phyloP scores from a whole-genome alignment of 2,113 vertebrate genomes.

The Papio anubis region DNA sequence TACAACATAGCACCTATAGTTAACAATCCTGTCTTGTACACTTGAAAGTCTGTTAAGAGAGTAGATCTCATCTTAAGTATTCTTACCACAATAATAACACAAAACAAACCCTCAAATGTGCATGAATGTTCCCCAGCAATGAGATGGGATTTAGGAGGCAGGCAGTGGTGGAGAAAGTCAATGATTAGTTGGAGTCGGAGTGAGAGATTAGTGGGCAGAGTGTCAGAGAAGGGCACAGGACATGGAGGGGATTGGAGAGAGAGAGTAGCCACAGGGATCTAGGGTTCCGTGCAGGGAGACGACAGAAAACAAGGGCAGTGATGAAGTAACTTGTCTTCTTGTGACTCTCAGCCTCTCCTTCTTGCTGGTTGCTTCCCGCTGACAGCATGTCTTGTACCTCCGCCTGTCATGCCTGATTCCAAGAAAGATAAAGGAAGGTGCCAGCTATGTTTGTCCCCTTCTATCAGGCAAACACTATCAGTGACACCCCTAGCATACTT shows the following conservation, averaged over 20 bases:
- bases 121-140: background rate
- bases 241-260: background rate
- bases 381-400: background rate
- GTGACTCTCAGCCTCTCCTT: background rate
- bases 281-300: fast-evolving
- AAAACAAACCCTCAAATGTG: background rate
- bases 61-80: background rate
- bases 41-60: background rate
- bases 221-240: background rate
- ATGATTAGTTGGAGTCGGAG: fast-evolving
- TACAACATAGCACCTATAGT: fast-evolving
- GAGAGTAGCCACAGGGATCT: background rate
- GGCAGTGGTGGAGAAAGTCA: background rate
- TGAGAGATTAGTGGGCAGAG: too few species aligned
- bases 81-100: background rate
- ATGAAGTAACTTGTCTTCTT: fast-evolving
- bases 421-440: background rate
- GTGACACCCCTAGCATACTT: background rate
- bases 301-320: too few species aligned
- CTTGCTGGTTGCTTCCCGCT: background rate
- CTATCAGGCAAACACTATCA: background rate
- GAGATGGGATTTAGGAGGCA: background rate
- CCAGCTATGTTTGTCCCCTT: background rate
- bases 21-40: too few species aligned
- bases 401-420: background rate